Percentiles rank a stretch among this genome's conserved stretches.
phyloP scores from a whole-genome alignment of 2,797 vertebrate species.

The Siniperca obscura region DNA sequence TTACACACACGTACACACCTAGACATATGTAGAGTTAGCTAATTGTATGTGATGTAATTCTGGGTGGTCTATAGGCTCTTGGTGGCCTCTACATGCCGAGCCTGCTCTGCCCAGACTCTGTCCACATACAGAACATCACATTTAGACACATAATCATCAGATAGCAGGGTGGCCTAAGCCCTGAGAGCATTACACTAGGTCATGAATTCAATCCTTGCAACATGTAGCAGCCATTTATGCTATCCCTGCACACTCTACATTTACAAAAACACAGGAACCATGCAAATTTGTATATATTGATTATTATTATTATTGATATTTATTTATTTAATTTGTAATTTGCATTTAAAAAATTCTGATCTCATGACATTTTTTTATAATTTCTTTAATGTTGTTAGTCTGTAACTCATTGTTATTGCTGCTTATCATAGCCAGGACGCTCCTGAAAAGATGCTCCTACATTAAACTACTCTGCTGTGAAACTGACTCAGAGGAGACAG shows the following conservation, averaged over 20 bases:
- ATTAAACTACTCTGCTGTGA: neutral
- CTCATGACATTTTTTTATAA: neutral
- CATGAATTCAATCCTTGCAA: conserved; percentile 16
- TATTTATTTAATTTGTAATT: neutral
- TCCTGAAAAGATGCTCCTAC: neutral
- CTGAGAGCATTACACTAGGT: conserved; percentile 6
- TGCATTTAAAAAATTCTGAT: neutral
- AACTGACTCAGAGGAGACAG: neutral
- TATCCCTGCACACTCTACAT: neutral
- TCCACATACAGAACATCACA: conserved; percentile 36
- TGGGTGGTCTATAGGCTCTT: conserved; percentile 74
- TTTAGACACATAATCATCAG: conserved; percentile 58
- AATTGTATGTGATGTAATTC: conserved; percentile 51
- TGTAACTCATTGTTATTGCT: neutral
- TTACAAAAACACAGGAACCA: neutral
- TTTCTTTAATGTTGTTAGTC: neutral
- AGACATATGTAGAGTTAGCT: conserved; percentile 17
- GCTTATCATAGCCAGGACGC: neutral
- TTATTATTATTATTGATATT: no score
- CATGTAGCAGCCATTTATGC: neutral
- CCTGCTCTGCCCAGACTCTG: conserved; percentile 23
- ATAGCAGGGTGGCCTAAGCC: conserved; percentile 1
- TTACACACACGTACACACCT: neutral
- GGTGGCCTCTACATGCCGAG: conserved; percentile 49
- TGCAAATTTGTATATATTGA: neutral